A percentile compares a stretch with the other conserved stretches of the same genome.
Conservation (phyloP, 2,797 vertebrate genomes). For the Meda fulgida region DNA sequence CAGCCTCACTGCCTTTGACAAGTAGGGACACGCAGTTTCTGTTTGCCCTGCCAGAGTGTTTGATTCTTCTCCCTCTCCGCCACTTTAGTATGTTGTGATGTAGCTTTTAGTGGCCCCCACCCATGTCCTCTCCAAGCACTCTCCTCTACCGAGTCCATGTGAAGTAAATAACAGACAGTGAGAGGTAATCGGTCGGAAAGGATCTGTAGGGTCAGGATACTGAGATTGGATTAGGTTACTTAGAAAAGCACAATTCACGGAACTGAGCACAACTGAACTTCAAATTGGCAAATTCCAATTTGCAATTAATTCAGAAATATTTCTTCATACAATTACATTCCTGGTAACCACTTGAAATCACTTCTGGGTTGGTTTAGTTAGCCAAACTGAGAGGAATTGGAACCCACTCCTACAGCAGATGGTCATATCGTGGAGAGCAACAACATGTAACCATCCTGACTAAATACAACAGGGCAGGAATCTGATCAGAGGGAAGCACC, state of each 20-base stretch:
- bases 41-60: constrained; percentile 56
- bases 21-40: constrained; percentile 59
- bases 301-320: background rate
- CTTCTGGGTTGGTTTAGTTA: constrained; percentile 10
- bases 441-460: constrained; percentile 38
- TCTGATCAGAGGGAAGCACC: constrained; percentile 61
- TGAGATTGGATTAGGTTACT: constrained; percentile 26
- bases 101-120: constrained; percentile 61
- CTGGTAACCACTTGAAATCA: constrained; percentile 2
- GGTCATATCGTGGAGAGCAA: constrained; percentile 54
- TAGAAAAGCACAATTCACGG: background rate
- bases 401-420: constrained; percentile 56
- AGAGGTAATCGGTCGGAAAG: constrained; percentile 61
- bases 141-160: constrained; percentile 56
- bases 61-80: constrained; percentile 50
- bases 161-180: constrained; percentile 60
- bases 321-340: background rate
- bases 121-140: constrained; percentile 56
- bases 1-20: constrained; percentile 66
- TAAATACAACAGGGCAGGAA: constrained; percentile 67
- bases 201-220: constrained; percentile 55
- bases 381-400: constrained; percentile 17
- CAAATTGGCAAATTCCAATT: background rate
- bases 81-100: constrained; percentile 49
- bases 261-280: background rate